Conservation (phyloP, 2,113 vertebrate species). For the Halichoeres trimaculatus region DNA sequence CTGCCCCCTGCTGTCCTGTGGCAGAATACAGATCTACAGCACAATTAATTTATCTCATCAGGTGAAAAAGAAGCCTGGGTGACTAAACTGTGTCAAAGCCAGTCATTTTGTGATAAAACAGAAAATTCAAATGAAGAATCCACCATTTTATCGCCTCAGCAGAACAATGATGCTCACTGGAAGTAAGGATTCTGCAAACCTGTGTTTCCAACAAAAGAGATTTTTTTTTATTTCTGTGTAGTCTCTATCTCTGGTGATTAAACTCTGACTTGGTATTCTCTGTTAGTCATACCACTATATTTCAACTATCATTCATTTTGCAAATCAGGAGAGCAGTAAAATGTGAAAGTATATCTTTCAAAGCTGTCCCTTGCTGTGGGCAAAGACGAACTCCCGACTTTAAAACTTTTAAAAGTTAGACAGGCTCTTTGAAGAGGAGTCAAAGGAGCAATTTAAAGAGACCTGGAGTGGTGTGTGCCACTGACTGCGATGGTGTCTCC, state of each 20-base stretch:
- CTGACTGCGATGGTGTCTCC: conserved; percentile 57
- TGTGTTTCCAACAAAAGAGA: conserved; percentile 33
- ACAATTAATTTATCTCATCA: conserved; percentile 22
- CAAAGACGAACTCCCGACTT: conserved; percentile 77
- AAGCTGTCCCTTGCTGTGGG: conserved; percentile 82
- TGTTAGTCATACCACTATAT: conserved; percentile 64
- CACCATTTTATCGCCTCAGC: conserved; percentile 15
- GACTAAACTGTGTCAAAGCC: conserved; percentile 29
- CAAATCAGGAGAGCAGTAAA: conserved; percentile 72
- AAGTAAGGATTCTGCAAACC: conserved; percentile 4
- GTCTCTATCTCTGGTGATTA: conserved; percentile 74
- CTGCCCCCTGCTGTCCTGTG: conserved; percentile 82
- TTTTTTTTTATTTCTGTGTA: conserved; percentile 39
- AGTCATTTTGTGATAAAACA: conserved; percentile 30
- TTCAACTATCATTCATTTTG: conserved; percentile 73
- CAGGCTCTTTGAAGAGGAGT: conserved; percentile 77
- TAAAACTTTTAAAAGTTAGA: conserved; percentile 79
- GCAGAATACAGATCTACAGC: conserved; percentile 29
- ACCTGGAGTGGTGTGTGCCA: conserved; percentile 75
- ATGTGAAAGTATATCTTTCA: conserved; percentile 76
- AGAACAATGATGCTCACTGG: neutral
- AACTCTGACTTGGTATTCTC: conserved; percentile 78
- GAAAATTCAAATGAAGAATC: conserved; percentile 33
- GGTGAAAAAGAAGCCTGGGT: conserved; percentile 29
- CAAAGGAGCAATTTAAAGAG: conserved; percentile 83